Percentiles rank a stretch among this genome's conserved stretches.
phyloP scores from a whole-genome alignment of 2,888 invertebrate genomes.

The Watsonalla binaria region DNA sequence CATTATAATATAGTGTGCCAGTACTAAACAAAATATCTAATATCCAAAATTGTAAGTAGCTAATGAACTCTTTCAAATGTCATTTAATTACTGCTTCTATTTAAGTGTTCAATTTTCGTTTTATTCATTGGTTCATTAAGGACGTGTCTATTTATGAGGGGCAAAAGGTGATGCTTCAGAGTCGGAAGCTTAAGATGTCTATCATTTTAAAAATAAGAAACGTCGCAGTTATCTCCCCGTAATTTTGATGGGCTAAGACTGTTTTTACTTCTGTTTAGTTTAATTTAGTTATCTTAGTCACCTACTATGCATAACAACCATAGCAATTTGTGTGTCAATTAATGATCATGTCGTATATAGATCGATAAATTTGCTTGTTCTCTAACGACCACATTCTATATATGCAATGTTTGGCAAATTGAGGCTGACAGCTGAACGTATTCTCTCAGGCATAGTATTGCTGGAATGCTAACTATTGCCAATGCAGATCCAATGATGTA shows the following conservation, averaged over 20 bases:
- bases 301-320: too few relatives aligned
- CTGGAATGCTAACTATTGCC: not conserved
- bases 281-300: too few relatives aligned
- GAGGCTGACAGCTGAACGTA: not conserved
- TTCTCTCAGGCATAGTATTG: not conserved
- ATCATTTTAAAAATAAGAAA: slow-evolving; percentile 14
- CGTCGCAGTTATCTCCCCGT: slow-evolving; percentile 7
- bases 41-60: too few relatives aligned
- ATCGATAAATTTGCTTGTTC: too few relatives aligned
- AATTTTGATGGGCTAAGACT: not conserved
- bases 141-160: slow-evolving; percentile 6
- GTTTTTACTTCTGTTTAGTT: not conserved
- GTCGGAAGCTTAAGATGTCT: slow-evolving; percentile 12
- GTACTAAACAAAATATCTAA: too few relatives aligned
- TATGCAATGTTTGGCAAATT: not conserved
- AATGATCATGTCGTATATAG: too few relatives aligned
- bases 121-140: slow-evolving; percentile 18
- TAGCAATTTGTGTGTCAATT: too few relatives aligned
- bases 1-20: too few relatives aligned
- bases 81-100: slow-evolving; percentile 24
- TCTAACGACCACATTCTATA: not conserved
- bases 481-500: not conserved
- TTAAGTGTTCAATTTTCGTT: slow-evolving; percentile 18
- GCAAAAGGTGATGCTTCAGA: slow-evolving; percentile 10
- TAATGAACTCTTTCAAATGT: slow-evolving; percentile 34